Evolutionary conservation across 2,888 invertebrate species (phyloP).

Genomic region (Abrostola tripartita): DNA sequence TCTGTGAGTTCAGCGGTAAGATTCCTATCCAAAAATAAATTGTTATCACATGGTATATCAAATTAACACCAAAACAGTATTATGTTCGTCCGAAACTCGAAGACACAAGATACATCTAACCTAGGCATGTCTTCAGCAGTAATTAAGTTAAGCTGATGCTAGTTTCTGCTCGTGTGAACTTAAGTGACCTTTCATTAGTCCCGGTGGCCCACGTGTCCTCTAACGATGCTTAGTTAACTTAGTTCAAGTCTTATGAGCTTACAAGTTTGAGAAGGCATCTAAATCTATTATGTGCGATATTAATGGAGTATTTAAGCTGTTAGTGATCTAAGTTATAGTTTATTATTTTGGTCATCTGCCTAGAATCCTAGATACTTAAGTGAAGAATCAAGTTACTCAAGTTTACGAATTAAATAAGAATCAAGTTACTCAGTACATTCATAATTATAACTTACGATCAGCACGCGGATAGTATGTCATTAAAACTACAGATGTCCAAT

Average conservation of each 20-base stretch:
- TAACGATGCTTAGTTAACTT: conserved; percentile 40
- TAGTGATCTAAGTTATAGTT: background rate
- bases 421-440: too few species aligned
- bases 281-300: conserved; percentile 13
- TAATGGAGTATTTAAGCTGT: background rate
- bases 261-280: conserved; percentile 19
- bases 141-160: conserved; percentile 40
- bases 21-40: background rate
- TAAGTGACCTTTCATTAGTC: conserved; percentile 53
- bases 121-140: conserved; percentile 6
- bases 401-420: too few species aligned
- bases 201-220: conserved; percentile 24
- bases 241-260: conserved; percentile 42
- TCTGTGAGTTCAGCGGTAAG: too few species aligned
- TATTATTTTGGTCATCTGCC: background rate
- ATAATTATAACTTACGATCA: too few species aligned
- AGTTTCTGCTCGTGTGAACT: conserved; percentile 28
- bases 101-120: background rate
- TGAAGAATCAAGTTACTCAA: too few species aligned
- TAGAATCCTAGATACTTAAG: too few species aligned
- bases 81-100: too few species aligned
- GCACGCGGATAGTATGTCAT: too few species aligned
- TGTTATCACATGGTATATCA: background rate
- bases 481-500: too few species aligned
- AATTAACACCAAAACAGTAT: background rate